Percentiles rank a stretch among this genome's conserved stretches.
Conservation (phyloP, 2,113 vertebrate species). For the Alligator sinensis region DNA sequence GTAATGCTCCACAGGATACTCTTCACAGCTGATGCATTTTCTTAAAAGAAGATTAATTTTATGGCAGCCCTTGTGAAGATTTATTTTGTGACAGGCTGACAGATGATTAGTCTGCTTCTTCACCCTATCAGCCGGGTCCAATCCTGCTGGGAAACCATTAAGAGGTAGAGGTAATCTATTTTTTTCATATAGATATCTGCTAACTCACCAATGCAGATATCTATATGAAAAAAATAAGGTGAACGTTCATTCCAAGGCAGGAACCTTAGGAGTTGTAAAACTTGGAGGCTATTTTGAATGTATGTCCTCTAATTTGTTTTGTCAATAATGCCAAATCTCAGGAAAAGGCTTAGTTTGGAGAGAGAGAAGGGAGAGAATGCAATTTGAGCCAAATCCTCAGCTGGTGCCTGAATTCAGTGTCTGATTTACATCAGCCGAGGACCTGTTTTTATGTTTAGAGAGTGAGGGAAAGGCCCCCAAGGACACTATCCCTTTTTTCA, state of each 20-base stretch:
- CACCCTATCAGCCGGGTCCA: background rate
- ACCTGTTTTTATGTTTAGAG: background rate
- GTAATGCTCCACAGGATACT: background rate
- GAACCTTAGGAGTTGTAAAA: background rate
- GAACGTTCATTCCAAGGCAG: background rate
- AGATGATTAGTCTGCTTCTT: background rate
- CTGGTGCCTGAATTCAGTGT: slow-evolving; percentile 17
- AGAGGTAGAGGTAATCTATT: too few relatives aligned
- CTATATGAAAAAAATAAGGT: background rate
- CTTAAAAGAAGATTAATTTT: background rate
- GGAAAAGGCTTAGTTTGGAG: background rate
- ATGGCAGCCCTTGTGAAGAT: background rate
- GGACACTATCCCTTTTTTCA: slow-evolving; percentile 11
- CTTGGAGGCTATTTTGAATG: background rate
- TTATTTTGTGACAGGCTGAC: background rate
- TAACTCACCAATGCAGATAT: background rate
- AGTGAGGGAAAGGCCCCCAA: slow-evolving; percentile 19
- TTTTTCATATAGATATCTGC: background rate
- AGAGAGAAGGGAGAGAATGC: background rate
- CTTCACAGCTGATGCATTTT: background rate
- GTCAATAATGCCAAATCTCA: background rate
- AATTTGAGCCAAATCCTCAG: background rate
- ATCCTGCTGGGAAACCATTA: background rate
- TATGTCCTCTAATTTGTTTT: background rate
- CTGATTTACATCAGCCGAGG: background rate